Evolutionary conservation across 2,888 invertebrate genomes (phyloP), one percentile per base, ranked within the genome.

Genomic region (Diloba caeruleocephala): DNA sequence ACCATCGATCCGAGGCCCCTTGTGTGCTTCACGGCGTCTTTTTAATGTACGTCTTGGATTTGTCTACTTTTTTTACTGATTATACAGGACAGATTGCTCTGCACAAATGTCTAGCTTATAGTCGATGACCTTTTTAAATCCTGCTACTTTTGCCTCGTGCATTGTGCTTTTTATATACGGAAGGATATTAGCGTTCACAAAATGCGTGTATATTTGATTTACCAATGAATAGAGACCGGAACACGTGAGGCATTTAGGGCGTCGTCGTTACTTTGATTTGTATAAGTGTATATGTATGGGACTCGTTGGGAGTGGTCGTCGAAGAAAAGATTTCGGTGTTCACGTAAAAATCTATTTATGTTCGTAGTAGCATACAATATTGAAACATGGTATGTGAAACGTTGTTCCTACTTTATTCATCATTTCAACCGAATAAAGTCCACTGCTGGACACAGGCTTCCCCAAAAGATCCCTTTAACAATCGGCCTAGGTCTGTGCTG

Each of bases 1-100:
- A 65, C 74, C 82, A 89, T 90, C 89, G 90, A 89, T 88, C 87
- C 75, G 78, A 58, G 76, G 71, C 72, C 75, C 79, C 76, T 77
- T 77, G 81, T 84, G 80, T 79, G 78, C 76, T 73, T 74, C 78
- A 75, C 71, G 79, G 81, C 82, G 82, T 85, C 88, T 89, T 89
- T 84, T 80, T 79, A 86, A 80, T 76, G 67, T 74, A 62, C 78
- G 79, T 81, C 85, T 86, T 85, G 75, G 66, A 78, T 78, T 82
- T 81, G 78, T 83, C 71, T 77, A 64, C 43, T 70, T 70, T 51
- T 68, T 66, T 54, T 56, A 56, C 49, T 70, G 71, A 76, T 80
- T 76, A 78, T 56, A 71, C 26, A 28, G 38, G 25, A 32, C 34
- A 17, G 44, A 53, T 60, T 51, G 12, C 21, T 21, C 21, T 3